Evolutionary conservation across 2,113 vertebrate species (phyloP), one percentile per base, ranked within the genome.

Genomic region (Eubucco bourcierii): DNA sequence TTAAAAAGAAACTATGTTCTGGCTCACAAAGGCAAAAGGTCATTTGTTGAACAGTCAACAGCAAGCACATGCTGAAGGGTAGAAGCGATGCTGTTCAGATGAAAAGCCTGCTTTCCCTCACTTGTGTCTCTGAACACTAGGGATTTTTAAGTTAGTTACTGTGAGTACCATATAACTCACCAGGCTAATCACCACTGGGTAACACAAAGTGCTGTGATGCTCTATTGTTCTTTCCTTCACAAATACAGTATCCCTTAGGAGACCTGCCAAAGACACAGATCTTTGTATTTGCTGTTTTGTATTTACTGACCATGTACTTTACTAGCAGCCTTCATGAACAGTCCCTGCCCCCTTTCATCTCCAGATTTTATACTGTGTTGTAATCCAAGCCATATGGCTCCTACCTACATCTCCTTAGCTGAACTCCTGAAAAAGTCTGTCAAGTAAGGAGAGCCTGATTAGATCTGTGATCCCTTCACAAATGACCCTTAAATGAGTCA

Each of bases 301-400:
- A 55, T 55, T 55, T 72, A 29, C 50, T 53, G 60, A 79, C 53
- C 33, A 64, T 14, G 21, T 16, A 46, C 31, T 19, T 50, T 28
- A 71, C 9, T 37, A 77, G 17, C n/a, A 72, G 58, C 34, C 31
- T 75, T 65, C 18, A 23, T 23, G 74, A 61, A n/a, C 47, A 47
- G 44, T 12, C 44, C 39, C 23, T 34, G 41, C 10, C 27, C 12
- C 24, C 18, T 52, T 61, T 76, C 39, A 73, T 58, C 59, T 74
- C 58, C 16, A 50, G 46, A 33, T 89, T 64, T 50, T 46, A 41
- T 2, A 8, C 8, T 11, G 18, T 13, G 17, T 23, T 31, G 18
- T 93, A 95, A 93, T 93, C 80, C 80, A 78, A 68, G 66, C 86
- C 92, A 96, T 88, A 79, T 87, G 88, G 83, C 80, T 75, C n/a